Evolutionary conservation across 2,113 vertebrate genomes (phyloP).

Genomic region (Pelobates fuscus): DNA sequence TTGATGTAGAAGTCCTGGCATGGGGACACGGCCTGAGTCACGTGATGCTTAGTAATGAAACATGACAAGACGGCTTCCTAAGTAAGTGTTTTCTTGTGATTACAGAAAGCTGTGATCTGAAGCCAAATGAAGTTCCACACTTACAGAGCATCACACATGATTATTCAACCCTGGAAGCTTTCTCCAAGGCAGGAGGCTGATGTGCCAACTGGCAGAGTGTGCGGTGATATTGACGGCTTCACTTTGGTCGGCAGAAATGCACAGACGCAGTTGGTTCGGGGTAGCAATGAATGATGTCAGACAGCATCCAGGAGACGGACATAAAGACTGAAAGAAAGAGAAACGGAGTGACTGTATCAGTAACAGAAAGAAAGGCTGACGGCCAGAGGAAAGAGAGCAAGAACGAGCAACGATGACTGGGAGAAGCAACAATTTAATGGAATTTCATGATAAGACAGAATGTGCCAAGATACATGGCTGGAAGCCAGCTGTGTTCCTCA

Average conservation of each 20-base stretch:
- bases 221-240: not conserved
- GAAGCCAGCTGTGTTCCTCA: too few relatives aligned
- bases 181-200: not conserved
- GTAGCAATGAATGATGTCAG: not conserved
- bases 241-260: not conserved
- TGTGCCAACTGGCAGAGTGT: constrained; percentile 17
- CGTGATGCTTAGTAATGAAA: not conserved
- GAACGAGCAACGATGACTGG: too few relatives aligned
- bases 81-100: not conserved
- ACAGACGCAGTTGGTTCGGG: not conserved
- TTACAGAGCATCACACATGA: not conserved
- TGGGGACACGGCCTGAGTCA: too few relatives aligned
- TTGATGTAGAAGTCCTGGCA: too few relatives aligned
- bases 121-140: not conserved
- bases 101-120: not conserved
- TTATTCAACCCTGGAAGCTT: not conserved
- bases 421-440: too few relatives aligned
- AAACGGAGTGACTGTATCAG: too few relatives aligned
- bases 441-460: too few relatives aligned
- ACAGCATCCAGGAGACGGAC: not conserved
- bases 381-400: too few relatives aligned
- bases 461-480: too few relatives aligned
- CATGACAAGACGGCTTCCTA: not conserved
- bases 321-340: not conserved
- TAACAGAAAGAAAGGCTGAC: too few relatives aligned